Base-by-base conservation (phyloP, 2,113 vertebrate species). In the Entelurus aequoreus region DNA sequence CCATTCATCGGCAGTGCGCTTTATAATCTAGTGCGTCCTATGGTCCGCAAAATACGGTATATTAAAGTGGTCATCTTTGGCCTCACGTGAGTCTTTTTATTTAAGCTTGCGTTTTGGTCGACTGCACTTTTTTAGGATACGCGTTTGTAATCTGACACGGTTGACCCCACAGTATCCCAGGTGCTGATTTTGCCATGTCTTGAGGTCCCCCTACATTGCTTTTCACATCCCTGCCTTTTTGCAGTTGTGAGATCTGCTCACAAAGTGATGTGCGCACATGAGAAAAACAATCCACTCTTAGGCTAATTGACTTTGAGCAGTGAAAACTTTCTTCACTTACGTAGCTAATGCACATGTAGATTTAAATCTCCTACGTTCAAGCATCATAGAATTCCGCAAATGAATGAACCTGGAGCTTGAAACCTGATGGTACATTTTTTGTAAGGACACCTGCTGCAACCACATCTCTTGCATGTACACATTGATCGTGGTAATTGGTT, bases 101-200 rank as follows among this genome's bases (percentile, higher is more conserved):
- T 59, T 15, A 0, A 12, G 47, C 11, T 38, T 4, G 14, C 15
- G 42, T 54, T 14, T 42, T 35, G 48, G n/a, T 0, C 50, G 37
- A 19, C 44, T 67, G 74, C 6, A 3, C 48, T 63, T 15, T 69
- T 63, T 77, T 37, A 47, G 65, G 64, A 42, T 59, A 58, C 40
- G 49, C 40, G 40, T 53, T 21, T 9, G 86, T 68, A 76, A 87
- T 10, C 4, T n/a, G 82, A 89, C 48, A 63, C 79, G 8, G 68
- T 38, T 36, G 16, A 71, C 62, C 50, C 55, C 60, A 0, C 21
- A 44, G 35, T 71, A 55, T 80, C 65, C 0, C 40, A 1, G 4
- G 12, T 44, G 55, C 81, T 87, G 86, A 85, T 71, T 74, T 77
- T n/a, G 62, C 74, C 68, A 53, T 14, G 5, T 60, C 16, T 28